Conservation (phyloP, 2,113 vertebrate species). For the Antechinus stuartii region DNA sequence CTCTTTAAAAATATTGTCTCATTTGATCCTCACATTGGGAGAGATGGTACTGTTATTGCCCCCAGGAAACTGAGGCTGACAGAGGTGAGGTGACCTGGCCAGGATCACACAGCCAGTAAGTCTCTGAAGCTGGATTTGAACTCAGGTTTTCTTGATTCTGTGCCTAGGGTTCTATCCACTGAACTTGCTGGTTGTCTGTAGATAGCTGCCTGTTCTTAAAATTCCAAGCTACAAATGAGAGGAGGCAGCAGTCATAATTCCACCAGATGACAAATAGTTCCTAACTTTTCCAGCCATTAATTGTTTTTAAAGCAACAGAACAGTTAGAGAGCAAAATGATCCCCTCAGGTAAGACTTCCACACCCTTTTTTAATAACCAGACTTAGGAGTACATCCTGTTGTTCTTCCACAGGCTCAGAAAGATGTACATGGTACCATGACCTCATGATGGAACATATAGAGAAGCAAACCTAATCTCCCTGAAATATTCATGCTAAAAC, state of each 20-base stretch:
- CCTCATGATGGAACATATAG: neutral
- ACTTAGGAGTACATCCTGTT: neutral
- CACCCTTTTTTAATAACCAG: neutral
- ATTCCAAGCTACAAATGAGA: neutral
- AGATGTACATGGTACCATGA: neutral
- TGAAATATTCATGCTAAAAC: slow-evolving; percentile 49
- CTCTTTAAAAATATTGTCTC: neutral
- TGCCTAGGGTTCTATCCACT: neutral
- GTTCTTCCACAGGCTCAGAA: neutral
- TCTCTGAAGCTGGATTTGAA: neutral
- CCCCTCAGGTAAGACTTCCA: neutral
- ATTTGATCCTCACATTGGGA: neutral
- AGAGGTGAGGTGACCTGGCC: neutral
- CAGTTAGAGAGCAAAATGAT: neutral
- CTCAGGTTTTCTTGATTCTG: neutral
- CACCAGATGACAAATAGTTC: neutral
- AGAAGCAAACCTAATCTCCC: neutral
- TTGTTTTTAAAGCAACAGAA: neutral
- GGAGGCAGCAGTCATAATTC: neutral
- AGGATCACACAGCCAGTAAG: neutral
- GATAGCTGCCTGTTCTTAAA: neutral
- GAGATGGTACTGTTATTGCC: neutral
- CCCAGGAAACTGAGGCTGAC: neutral
- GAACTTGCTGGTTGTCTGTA: neutral
- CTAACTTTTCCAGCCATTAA: neutral